Conservation (phyloP, 2,888 invertebrate genomes). For the Achlya flavicornis region DNA sequence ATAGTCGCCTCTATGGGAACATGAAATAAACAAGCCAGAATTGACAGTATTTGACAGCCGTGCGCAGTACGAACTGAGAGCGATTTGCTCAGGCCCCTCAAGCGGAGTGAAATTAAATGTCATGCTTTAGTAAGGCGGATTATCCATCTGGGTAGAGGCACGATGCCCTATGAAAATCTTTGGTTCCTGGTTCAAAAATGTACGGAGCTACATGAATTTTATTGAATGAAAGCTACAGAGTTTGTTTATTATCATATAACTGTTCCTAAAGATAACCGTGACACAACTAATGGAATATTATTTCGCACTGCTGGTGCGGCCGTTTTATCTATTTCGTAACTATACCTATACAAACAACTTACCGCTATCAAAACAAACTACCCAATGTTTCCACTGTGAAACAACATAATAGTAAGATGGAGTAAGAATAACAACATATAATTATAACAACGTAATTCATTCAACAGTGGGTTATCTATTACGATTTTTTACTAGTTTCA, state of each 20-base stretch:
- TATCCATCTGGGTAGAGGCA: too few relatives aligned
- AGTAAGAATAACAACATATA: background rate
- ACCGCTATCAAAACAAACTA: slow-evolving; percentile 28
- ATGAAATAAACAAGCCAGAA: too few relatives aligned
- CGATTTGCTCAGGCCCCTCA: too few relatives aligned
- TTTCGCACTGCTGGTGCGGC: slow-evolving; percentile 17
- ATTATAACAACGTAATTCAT: background rate
- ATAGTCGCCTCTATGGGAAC: too few relatives aligned
- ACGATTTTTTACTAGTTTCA: too few relatives aligned
- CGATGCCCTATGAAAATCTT: too few relatives aligned
- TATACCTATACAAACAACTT: slow-evolving; percentile 30
- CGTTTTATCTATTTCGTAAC: slow-evolving; percentile 35
- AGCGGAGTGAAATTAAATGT: too few relatives aligned
- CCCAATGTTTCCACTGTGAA: slow-evolving; percentile 23
- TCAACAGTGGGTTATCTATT: background rate
- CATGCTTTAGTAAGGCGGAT: too few relatives aligned
- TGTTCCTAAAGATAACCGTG: slow-evolving; percentile 26
- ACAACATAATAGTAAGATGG: background rate
- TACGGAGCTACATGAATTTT: background rate
- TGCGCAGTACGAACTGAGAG: too few relatives aligned
- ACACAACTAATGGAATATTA: slow-evolving; percentile 39
- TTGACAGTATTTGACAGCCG: too few relatives aligned
- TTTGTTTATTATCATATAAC: slow-evolving; percentile 23
- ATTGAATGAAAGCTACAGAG: slow-evolving; percentile 29
- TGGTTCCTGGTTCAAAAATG: background rate